Conservation (phyloP, 2,797 vertebrate species). For the Ceryle rudis region DNA sequence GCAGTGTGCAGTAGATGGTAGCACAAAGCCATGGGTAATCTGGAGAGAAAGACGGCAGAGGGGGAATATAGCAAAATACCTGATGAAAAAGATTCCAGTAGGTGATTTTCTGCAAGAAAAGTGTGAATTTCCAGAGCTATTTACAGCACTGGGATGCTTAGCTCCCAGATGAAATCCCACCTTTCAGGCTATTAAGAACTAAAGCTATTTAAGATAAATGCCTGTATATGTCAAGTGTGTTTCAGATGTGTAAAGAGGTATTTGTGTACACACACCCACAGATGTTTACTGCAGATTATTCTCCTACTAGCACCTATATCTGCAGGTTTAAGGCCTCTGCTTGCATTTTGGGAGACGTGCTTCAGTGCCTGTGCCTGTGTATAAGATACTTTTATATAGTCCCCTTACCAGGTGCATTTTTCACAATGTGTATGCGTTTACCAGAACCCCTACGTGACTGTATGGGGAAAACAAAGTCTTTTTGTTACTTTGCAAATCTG, state of each 20-base stretch:
- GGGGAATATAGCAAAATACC: neutral
- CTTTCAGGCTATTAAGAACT: neutral
- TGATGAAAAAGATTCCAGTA: rapidly evolving
- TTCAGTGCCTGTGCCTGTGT: rapidly evolving
- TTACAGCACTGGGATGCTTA: neutral
- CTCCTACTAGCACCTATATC: neutral
- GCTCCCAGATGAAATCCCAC: neutral
- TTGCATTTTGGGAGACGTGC: neutral
- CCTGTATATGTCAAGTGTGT: rapidly evolving
- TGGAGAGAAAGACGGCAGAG: neutral
- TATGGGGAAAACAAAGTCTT: neutral
- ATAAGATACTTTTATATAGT: neutral
- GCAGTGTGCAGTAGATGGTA: neutral
- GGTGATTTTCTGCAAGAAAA: neutral
- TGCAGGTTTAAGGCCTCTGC: neutral
- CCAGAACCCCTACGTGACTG: neutral
- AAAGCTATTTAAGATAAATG: neutral
- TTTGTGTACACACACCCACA: neutral
- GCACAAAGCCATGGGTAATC: neutral
- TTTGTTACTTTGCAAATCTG: slow-evolving; percentile 34
- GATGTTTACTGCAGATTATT: neutral
- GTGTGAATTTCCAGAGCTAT: neutral
- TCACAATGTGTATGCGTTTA: neutral
- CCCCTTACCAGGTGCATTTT: neutral
- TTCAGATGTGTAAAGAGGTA: neutral